Base-by-base conservation (phyloP, 2,113 vertebrate genomes). In the Rhinogobius similis region DNA sequence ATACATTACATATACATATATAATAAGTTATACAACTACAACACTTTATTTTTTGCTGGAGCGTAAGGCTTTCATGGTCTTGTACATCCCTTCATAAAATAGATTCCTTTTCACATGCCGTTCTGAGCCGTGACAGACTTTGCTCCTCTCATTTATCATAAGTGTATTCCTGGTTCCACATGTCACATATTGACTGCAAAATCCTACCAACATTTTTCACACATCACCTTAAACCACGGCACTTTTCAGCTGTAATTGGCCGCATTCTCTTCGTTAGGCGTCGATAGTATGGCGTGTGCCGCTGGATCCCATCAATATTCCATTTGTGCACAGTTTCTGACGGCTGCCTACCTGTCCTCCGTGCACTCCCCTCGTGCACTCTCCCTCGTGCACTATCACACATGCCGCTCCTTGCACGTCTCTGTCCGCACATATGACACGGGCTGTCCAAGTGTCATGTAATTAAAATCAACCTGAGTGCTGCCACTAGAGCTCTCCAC, bases 391-490 rank as follows among this genome's bases (percentile, higher is more conserved):
- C 32, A 36, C 32, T 7, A 36, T 36, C 32, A 7, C 32, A 36
- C 32, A 36, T 7, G 32, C 32, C 5, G 32, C 32, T 36, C 32
- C 32, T 5, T 36, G 32, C 32, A 7, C 75, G 55, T 70, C 36
- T 68, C 10, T 62, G 20, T 67, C 29, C 72, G 71, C 70, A 65
- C 63, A 75, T 71, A 73, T 70, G 76, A 72, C 82, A 67, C 65
- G 71, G 75, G 76, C 78, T 86, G 82, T 85, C 82, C 76, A 82
- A 84, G 82, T 88, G 81, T 77, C 36, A 67, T 81, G 65, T 85
- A 86, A 89, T 90, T 88, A 87, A 85, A 79, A 56, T 79, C 72
- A 83, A 55, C 65, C 67, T 48, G 76, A 76, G 71, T 70, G 71
- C 82, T 83, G 83, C 80, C 89, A 89, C 70, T 83, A 75, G 75